Conservation (phyloP, 2,888 invertebrate species). For the Aphodius sticticus region DNA sequence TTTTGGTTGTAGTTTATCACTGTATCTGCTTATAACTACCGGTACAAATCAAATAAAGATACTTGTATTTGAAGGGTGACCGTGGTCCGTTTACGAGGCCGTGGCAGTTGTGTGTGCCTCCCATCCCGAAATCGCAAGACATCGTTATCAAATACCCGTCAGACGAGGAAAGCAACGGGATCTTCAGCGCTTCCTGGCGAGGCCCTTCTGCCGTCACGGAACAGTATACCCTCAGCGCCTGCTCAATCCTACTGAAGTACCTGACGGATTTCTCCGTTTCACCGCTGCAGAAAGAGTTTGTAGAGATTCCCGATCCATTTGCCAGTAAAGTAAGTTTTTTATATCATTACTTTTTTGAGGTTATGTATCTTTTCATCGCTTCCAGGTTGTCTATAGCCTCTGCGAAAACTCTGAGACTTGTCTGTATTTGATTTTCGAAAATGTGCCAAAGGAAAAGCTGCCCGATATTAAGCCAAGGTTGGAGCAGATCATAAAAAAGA, state of each 20-base stretch:
- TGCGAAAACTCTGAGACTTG: constrained; percentile 77
- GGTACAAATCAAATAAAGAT: not conserved
- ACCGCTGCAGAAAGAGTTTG: constrained; percentile 83
- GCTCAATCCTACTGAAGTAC: constrained; percentile 78
- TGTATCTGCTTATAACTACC: no score
- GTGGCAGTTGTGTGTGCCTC: constrained; percentile 78
- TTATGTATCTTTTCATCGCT: constrained; percentile 31
- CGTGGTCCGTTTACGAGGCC: constrained; percentile 72
- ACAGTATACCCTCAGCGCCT: constrained; percentile 68
- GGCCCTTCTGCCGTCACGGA: constrained; percentile 74
- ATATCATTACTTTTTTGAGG: not conserved
- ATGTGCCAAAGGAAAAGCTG: constrained; percentile 76
- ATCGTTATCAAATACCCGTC: constrained; percentile 75
- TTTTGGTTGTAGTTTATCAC: no score
- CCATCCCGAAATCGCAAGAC: constrained; percentile 65
- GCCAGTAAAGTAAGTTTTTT: constrained; percentile 74
- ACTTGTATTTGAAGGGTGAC: constrained; percentile 56
- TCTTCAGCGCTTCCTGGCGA: constrained; percentile 81
- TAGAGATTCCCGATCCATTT: constrained; percentile 81
- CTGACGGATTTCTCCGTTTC: constrained; percentile 87
- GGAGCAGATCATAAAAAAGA: constrained; percentile 60
- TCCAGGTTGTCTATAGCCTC: constrained; percentile 72
- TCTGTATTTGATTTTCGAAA: constrained; percentile 75
- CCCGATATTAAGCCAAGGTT: constrained; percentile 68
- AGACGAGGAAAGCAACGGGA: constrained; percentile 84